These are phyloP conservation scores for Apodemia zela DNA, from an alignment of 2,888 invertebrate genomes.

Conservation along the genomic window DNA sequence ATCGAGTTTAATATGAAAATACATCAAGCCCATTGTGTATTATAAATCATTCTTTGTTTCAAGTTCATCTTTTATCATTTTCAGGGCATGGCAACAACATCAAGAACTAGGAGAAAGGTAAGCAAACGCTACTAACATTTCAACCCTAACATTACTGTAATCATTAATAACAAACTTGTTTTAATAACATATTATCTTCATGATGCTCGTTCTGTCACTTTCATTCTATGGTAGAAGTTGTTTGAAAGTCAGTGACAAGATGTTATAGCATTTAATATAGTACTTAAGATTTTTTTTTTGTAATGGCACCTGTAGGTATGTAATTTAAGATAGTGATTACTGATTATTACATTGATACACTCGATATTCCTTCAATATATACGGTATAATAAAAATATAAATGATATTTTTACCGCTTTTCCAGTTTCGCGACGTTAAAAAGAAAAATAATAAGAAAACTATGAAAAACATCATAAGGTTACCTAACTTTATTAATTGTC, in stretches of 20 bases:
- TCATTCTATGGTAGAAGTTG: neutral
- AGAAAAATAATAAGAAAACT: too few relatives aligned
- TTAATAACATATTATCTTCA: neutral
- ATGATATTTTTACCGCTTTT: too few relatives aligned
- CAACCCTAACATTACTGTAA: neutral
- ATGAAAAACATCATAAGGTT: too few relatives aligned
- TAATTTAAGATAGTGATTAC: too few relatives aligned
- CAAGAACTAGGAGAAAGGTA: conserved; percentile 60
- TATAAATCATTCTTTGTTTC: conserved; percentile 6
- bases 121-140: conserved; percentile 29
- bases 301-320: neutral
- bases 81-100: conserved; percentile 70
- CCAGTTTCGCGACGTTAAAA: too few relatives aligned
- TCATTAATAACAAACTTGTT: neutral
- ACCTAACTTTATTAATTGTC: too few relatives aligned
- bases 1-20: neutral
- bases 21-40: neutral
- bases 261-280: neutral
- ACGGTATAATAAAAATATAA: too few relatives aligned
- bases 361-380: too few relatives aligned
- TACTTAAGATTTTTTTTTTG: neutral
- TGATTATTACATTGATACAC: too few relatives aligned
- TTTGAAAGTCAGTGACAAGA: neutral
- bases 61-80: conserved; percentile 33
- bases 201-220: neutral